Conservation (phyloP, 2,888 invertebrate genomes). For the Gisinianus flammeolus region DNA sequence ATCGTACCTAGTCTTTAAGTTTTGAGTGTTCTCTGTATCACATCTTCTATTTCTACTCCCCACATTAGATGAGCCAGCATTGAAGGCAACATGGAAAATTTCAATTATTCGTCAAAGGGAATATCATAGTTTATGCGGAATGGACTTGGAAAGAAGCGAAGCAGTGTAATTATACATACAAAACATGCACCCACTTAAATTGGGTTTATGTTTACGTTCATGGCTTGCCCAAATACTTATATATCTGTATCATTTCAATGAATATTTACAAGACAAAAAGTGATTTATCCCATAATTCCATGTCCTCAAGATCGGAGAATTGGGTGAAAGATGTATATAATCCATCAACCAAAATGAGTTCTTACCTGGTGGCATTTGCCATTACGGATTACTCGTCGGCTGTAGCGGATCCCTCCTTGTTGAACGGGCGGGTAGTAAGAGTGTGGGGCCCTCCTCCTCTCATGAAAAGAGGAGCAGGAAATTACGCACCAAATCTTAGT, state of each 20-base stretch:
- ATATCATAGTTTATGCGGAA: slow-evolving; percentile 46
- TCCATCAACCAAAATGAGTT: slow-evolving; percentile 41
- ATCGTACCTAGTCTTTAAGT: not conserved
- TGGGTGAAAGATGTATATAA: slow-evolving; percentile 50
- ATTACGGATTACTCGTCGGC: slow-evolving; percentile 49
- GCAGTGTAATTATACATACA: not conserved
- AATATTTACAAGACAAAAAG: too few relatives aligned
- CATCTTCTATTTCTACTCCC: too few relatives aligned
- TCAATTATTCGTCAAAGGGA: slow-evolving; percentile 41
- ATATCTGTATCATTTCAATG: too few relatives aligned
- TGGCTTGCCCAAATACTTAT: too few relatives aligned
- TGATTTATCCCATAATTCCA: not conserved
- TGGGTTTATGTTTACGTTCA: too few relatives aligned
- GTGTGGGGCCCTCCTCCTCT: slow-evolving; percentile 54
- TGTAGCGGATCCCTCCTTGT: slow-evolving; percentile 29
- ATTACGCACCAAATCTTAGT: slow-evolving; percentile 46
- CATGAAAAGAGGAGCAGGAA: slow-evolving; percentile 43
- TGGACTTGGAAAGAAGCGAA: slow-evolving; percentile 24
- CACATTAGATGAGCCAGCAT: slow-evolving; percentile 50
- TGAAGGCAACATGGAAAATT: slow-evolving; percentile 51
- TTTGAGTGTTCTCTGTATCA: not conserved
- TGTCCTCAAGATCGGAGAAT: slow-evolving; percentile 13
- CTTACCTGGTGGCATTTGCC: slow-evolving; percentile 50
- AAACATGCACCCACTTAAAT: too few relatives aligned
- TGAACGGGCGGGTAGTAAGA: slow-evolving; percentile 43